Evolutionary conservation across 2,888 invertebrate genomes (phyloP).

Genomic region (Drosophila phalerata): DNA sequence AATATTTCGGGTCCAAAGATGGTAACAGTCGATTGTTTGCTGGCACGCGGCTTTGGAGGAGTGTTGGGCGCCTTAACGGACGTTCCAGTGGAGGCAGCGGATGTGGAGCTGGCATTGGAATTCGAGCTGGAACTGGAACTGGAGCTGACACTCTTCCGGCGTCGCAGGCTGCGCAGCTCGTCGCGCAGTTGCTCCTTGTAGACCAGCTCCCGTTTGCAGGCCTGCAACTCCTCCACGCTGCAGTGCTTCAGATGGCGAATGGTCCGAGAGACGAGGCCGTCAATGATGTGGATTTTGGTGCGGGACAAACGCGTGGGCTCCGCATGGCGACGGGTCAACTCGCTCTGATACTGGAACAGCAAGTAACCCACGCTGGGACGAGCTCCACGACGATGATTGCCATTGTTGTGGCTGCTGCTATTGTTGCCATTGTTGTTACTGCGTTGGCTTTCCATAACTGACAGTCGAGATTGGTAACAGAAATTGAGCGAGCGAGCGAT

Average conservation of each 20-base stretch:
- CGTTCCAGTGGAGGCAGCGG: background rate
- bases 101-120: background rate
- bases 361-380: slow-evolving; percentile 69
- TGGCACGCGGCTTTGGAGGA: slow-evolving; percentile 61
- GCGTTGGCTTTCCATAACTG: slow-evolving; percentile 51
- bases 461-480: background rate
- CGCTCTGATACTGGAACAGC: slow-evolving; percentile 74
- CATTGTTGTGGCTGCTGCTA: slow-evolving; percentile 4
- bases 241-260: slow-evolving; percentile 64
- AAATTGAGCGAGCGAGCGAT: background rate
- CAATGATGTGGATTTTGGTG: slow-evolving; percentile 74
- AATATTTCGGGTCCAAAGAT: slow-evolving; percentile 67
- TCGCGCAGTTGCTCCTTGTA: slow-evolving; percentile 72
- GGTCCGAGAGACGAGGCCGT: slow-evolving; percentile 69
- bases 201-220: slow-evolving; percentile 69
- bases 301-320: slow-evolving; percentile 62
- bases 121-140: background rate
- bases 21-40: slow-evolving; percentile 24
- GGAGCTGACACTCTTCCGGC: slow-evolving; percentile 29
- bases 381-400: slow-evolving; percentile 50
- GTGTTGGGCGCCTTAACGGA: slow-evolving; percentile 51
- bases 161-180: slow-evolving; percentile 55
- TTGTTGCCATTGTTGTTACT: slow-evolving; percentile 8
- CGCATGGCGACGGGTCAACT: slow-evolving; percentile 66
- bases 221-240: slow-evolving; percentile 72